phyloP scores from a whole-genome alignment of 2,888 invertebrate species.

The Leistus spinibarbis region DNA sequence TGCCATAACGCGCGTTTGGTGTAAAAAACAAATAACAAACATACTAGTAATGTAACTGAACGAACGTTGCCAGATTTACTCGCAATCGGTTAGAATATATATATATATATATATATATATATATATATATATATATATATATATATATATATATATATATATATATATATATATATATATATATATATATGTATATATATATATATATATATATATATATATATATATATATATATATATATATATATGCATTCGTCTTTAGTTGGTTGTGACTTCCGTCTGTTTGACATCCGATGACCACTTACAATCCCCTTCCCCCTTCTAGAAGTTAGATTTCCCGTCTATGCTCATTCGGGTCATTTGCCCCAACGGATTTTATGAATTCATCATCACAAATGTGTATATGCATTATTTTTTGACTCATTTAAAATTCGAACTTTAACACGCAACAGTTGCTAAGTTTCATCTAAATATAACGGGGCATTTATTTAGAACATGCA shows the following conservation, averaged over 20 bases:
- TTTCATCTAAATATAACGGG: too few species aligned
- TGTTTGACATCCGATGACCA: background rate
- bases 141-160: background rate
- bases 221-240: constrained; percentile 9
- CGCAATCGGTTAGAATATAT: background rate
- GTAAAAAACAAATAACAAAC: background rate
- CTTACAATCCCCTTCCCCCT: background rate
- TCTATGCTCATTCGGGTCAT: constrained; percentile 4
- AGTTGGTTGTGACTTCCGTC: constrained; percentile 3
- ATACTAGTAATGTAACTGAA: background rate
- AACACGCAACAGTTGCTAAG: too few species aligned
- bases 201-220: constrained; percentile 11
- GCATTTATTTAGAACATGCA: too few species aligned
- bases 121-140: background rate
- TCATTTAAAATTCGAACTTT: too few species aligned
- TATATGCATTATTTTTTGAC: background rate
- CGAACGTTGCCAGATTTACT: background rate
- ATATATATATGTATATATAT: background rate
- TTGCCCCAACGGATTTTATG: constrained; percentile 27
- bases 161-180: background rate
- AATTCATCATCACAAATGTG: constrained; percentile 4
- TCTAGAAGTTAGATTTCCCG: background rate
- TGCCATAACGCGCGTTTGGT: background rate
- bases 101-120: background rate
- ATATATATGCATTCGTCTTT: background rate